Base-by-base conservation (phyloP, 1,140 invertebrate species). In the Chrysoperla carnea region DNA sequence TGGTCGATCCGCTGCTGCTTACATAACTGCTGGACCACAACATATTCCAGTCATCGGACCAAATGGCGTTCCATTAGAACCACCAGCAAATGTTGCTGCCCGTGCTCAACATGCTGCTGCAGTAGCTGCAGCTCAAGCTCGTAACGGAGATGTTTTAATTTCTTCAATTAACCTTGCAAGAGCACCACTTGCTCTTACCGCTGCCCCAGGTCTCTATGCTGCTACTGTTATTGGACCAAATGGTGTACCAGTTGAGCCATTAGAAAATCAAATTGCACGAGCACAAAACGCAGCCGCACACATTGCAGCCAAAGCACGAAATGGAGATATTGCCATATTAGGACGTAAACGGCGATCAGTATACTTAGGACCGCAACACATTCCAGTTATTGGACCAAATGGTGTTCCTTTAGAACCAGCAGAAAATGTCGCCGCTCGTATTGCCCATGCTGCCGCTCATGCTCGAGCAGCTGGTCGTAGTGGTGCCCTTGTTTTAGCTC, bases 261-360 rank as follows among this genome's bases (percentile, higher is more conserved):
- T 64, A 38, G 70, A 70, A 45, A 70, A 72, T 5, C 63, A 66
- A 41, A 66, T 66, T 48, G 69, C 69, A 23, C 69, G 70, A 46
- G 63, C 67, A n/a, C 66, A 67, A 8, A 71, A 72, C 46, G 57
- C 60, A 39, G 63, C 65, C 12, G 66, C 68, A 9, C 42, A 44
- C 14, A 31, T 37, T 17, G 44, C 42, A 37, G 44, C 39, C 27
- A 23, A 46, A 37, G 44, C 36, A 23, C 44, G 44, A 29, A 46
- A 42, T 37, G 44, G 44, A 8, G 40, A 41, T 33, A 2, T 33
- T 12, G 31, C 31, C 6, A 12, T 64, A 27, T 68, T 67, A 6
- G 61, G 69, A 8, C 68, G 69, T 17, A 57, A 70, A 1, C 71
- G 70, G 17, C 72, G 71, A 48, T 67, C 68, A 8, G 35, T 29